Evolutionary conservation across 2,113 vertebrate species (phyloP).

Genomic region (Brienomyrus longianalis): DNA sequence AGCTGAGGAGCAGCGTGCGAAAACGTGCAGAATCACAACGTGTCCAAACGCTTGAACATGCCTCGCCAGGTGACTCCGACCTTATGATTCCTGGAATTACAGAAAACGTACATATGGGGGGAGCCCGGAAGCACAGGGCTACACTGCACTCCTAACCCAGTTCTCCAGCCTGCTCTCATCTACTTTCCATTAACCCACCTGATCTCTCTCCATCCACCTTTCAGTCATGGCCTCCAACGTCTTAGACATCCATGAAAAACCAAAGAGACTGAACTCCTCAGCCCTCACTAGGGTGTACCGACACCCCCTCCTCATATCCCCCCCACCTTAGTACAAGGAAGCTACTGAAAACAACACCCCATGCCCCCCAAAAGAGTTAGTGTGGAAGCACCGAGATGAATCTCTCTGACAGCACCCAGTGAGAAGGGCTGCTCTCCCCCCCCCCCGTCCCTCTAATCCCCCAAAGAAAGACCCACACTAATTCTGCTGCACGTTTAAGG

Average conservation of each 20-base stretch:
- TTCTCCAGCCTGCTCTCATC: not conserved
- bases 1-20: not conserved
- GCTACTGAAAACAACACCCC: not conserved
- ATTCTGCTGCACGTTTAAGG: constrained; percentile 50
- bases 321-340: not conserved
- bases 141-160: not conserved
- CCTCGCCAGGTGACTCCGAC: not conserved
- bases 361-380: not conserved
- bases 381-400: constrained; percentile 48
- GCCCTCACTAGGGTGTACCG: not conserved
- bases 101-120: not conserved
- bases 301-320: not conserved
- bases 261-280: not conserved
- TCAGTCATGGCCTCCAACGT: not conserved
- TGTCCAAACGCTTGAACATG: not conserved
- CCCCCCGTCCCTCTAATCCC: constrained; percentile 53
- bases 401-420: constrained; percentile 56
- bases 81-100: not conserved
- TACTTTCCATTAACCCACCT: not conserved
- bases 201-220: not conserved
- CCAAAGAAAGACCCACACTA: constrained; percentile 56
- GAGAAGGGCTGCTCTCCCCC: constrained; percentile 35
- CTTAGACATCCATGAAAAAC: not conserved
- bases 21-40: not conserved
- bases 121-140: not conserved